Evolutionary conservation across 92 coral and sea anemone genomes (phyloP), one percentile per base, ranked within the genome.

Genomic region (Chrysogorgia sp.): DNA sequence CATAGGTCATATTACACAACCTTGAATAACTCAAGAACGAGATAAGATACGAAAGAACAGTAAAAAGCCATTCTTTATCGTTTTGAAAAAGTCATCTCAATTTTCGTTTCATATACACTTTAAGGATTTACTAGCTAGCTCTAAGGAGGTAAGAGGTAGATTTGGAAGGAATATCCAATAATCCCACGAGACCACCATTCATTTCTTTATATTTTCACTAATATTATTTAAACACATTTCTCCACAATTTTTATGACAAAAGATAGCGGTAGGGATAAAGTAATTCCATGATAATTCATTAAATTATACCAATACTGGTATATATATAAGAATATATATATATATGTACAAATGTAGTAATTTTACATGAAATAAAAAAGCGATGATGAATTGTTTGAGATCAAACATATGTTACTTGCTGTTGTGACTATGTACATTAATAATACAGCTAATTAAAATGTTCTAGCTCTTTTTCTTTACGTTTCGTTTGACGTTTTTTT

Each of bases 401-500:
- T 7, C 53, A 47, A 6, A 47, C 43, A 37, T 12, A 5, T 5
- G 53, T 47, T 2, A n/a, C n/a, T 15, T n/a, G 17, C 53, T 7
- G 53, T 47, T 47, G 53, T 47, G 53, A n/a, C 72, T 65, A 65
- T 65, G 55, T 65, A 40, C 55, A 65, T 6, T 37, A 47, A 7
- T 47, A 65, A 37, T 26, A 65, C 55, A 65, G 31, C 20, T 57
- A 3, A 57, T 23, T 14, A 57, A 57, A 57, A 57, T 29, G 63
- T 23, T 57, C 17, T 37, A 90, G 68, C 88, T 92, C 84, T 96
- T 96, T 86, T 96, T 96, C 94, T 96, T 96, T 26, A 89, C 92
- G 58, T 92, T 88, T 71, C 99, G 85, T 49, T 92, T 91, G 80
- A 90, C 87, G 80, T 96, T 88, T 83, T 96, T 96, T 78, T 92